A percentile compares a stretch with the other conserved stretches of the same genome.
Evolutionary conservation across 2,888 invertebrate genomes (phyloP).

Genomic region (Meandrusa payeni): DNA sequence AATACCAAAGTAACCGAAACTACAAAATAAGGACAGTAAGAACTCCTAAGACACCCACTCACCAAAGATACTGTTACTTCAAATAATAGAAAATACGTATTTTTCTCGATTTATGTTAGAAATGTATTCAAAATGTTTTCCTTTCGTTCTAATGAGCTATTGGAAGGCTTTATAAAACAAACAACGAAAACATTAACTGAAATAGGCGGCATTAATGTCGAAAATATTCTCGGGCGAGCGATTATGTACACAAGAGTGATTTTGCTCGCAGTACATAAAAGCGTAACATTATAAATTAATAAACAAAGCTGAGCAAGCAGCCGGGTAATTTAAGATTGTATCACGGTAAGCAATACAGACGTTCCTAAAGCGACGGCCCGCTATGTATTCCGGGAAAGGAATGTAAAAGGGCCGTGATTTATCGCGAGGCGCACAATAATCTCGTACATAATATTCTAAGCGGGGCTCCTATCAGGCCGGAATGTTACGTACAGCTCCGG

Average conservation of each 20-base stretch:
- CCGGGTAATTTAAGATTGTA: slow-evolving; percentile 16
- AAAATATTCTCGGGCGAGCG: background rate
- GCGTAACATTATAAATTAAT: slow-evolving; percentile 13
- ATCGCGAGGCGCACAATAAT: slow-evolving; percentile 37
- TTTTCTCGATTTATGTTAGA: too few relatives aligned
- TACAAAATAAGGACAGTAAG: too few relatives aligned
- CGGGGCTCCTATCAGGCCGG: slow-evolving; percentile 60
- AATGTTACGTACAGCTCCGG: slow-evolving; percentile 57
- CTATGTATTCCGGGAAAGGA: slow-evolving; percentile 21
- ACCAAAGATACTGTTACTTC: too few relatives aligned
- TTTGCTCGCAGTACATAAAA: background rate
- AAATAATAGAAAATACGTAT: too few relatives aligned
- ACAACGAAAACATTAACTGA: background rate
- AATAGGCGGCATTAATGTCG: too few relatives aligned
- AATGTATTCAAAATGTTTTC: too few relatives aligned
- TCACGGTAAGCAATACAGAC: slow-evolving; percentile 12
- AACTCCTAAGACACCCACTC: too few relatives aligned
- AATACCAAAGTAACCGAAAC: too few relatives aligned
- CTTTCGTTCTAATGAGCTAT: background rate
- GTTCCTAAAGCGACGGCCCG: slow-evolving; percentile 10
- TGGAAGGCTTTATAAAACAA: background rate
- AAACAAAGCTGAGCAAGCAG: slow-evolving; percentile 11
- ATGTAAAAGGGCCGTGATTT: slow-evolving; percentile 35
- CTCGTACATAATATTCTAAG: slow-evolving; percentile 39
- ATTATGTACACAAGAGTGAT: background rate